Percentiles rank a stretch among this genome's conserved stretches.
These are phyloP conservation scores for Lathamus discolor DNA, from an alignment of 2,113 vertebrate species.

Conservation along the genomic window DNA sequence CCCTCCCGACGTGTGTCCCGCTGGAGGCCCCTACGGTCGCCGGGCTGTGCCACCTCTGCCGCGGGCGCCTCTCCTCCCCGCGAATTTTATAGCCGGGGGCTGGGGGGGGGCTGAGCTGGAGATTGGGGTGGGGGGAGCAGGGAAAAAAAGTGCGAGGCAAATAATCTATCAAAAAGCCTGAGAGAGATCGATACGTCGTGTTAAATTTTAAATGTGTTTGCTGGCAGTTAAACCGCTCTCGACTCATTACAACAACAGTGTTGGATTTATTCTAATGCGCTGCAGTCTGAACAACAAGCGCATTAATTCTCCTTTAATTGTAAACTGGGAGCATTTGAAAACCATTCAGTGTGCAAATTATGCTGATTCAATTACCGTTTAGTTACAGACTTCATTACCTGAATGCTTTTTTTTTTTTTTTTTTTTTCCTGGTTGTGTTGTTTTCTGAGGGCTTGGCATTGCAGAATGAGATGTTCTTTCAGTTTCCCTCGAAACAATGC, in stretches of 20 bases:
- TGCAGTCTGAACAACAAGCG: conserved; percentile 77
- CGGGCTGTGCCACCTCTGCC: not conserved
- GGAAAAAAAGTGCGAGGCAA: conserved; percentile 51
- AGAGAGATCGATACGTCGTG: conserved; percentile 75
- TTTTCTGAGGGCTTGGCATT: conserved; percentile 30
- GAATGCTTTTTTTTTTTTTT: conserved; percentile 52
- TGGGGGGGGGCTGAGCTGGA: too few relatives aligned
- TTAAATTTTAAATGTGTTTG: conserved; percentile 79
- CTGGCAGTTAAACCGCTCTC: conserved; percentile 78
- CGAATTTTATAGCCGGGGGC: not conserved
- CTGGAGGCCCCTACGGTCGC: not conserved
- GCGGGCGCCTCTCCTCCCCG: not conserved
- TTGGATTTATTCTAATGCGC: conserved; percentile 80
- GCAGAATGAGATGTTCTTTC: conserved; percentile 65
- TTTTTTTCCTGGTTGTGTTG: not conserved
- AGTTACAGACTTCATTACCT: conserved; percentile 88
- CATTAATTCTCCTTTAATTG: conserved; percentile 86
- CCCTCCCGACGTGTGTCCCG: not conserved
- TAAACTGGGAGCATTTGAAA: conserved; percentile 85
- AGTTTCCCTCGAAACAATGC: conserved; percentile 68
- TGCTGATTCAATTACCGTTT: conserved; percentile 87
- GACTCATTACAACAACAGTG: conserved; percentile 78
- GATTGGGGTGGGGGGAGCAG: not conserved
- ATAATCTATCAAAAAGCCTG: conserved; percentile 69
- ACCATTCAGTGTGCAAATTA: conserved; percentile 85